Evolutionary conservation across 2,797 vertebrate genomes (phyloP).

Genomic region (Masticophis lateralis): DNA sequence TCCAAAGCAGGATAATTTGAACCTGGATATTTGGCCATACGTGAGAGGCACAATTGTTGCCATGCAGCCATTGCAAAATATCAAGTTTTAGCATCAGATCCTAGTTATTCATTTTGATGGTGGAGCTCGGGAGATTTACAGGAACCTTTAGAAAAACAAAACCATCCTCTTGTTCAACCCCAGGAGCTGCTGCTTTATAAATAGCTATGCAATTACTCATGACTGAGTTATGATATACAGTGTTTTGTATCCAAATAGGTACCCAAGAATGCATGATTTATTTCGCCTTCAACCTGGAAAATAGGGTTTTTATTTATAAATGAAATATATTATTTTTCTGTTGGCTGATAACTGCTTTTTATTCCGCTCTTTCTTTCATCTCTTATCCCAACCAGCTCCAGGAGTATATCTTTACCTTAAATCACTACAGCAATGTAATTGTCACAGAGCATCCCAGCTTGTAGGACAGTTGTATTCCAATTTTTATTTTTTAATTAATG

Average conservation of each 20-base stretch:
- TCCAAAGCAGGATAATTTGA: not conserved
- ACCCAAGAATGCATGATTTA: slow-evolving; percentile 4
- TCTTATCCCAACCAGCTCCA: not conserved
- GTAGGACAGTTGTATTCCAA: not conserved
- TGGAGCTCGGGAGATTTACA: no score
- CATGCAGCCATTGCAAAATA: not conserved
- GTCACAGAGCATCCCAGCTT: not conserved
- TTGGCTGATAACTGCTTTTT: slow-evolving; percentile 1
- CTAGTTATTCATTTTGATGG: not conserved
- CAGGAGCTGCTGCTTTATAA: not conserved
- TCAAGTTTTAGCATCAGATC: not conserved
- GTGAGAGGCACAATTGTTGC: not conserved
- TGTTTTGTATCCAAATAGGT: not conserved
- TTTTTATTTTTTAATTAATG: not conserved
- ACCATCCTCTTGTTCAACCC: not conserved
- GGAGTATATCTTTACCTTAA: not conserved
- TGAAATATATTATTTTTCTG: slow-evolving; percentile 7
- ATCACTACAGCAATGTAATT: not conserved
- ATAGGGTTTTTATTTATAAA: not conserved
- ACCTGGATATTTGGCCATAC: not conserved
- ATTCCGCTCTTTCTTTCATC: not conserved
- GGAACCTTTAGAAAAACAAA: not conserved
- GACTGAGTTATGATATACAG: not conserved
- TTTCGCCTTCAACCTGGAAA: not conserved
- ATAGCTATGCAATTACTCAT: not conserved